Conservation (phyloP, 2,888 invertebrate species). For the Luffia ferchaultella region DNA sequence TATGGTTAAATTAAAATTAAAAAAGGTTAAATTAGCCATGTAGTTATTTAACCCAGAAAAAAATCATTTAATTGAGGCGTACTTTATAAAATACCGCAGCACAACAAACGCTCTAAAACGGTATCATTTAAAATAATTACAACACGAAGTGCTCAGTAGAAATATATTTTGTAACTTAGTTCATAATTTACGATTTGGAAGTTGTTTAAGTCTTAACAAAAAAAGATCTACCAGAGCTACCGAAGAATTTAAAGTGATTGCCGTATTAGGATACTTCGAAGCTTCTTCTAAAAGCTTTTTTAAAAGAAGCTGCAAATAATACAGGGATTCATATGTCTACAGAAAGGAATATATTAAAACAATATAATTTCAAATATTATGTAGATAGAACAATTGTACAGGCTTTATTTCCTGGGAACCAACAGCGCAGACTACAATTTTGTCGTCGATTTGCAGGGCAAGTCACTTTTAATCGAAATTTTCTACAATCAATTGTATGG, state of each 20-base stretch:
- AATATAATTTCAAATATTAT: background rate
- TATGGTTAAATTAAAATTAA: background rate
- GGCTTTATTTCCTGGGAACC: background rate
- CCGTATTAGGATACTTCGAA: background rate
- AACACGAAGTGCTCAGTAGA: background rate
- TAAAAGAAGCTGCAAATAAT: background rate
- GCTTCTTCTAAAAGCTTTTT: background rate
- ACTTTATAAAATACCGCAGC: background rate
- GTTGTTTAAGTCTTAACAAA: background rate
- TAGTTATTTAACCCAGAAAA: background rate
- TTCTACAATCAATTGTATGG: background rate
- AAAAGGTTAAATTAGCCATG: background rate
- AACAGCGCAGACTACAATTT: background rate
- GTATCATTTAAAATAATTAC: background rate
- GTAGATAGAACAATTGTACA: background rate
- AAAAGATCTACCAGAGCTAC: background rate
- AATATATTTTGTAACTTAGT: background rate
- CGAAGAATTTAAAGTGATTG: background rate
- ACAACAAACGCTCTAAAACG: background rate
- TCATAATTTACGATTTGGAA: background rate
- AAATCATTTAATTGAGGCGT: background rate
- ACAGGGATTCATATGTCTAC: background rate
- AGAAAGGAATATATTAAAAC: background rate
- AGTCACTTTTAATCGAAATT: background rate
- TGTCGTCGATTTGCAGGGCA: background rate